Evolutionary conservation across 2,888 invertebrate species (phyloP).

Genomic region (Mythimna ferrago): DNA sequence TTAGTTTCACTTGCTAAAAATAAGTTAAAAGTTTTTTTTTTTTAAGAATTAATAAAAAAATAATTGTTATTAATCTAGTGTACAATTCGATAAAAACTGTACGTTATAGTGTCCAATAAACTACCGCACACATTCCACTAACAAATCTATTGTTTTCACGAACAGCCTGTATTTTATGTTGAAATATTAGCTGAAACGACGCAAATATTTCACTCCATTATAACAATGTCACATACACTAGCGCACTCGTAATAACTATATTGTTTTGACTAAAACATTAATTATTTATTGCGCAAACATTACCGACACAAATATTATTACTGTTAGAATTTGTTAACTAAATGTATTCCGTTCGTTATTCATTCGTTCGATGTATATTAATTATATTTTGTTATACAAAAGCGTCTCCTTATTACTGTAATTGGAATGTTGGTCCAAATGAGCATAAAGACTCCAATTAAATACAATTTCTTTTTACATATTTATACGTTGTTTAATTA

Average conservation of each 20-base stretch:
- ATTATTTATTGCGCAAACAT: constrained; percentile 33
- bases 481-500: constrained; percentile 2
- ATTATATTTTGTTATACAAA: constrained; percentile 24
- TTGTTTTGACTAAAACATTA: constrained; percentile 37
- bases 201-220: constrained; percentile 36
- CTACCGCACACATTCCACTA: neutral
- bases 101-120: neutral
- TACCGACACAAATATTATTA: constrained; percentile 5
- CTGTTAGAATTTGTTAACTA: constrained; percentile 9
- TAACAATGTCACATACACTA: constrained; percentile 35
- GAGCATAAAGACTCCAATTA: constrained; percentile 17
- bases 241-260: constrained; percentile 28
- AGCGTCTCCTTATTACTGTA: constrained; percentile 19
- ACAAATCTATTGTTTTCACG: constrained; percentile 12
- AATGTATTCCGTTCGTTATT: constrained; percentile 1
- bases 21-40: neutral
- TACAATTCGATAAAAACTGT: neutral
- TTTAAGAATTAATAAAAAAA: too few relatives aligned
- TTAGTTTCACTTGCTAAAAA: neutral
- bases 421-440: constrained; percentile 22
- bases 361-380: constrained; percentile 15
- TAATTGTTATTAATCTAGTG: neutral
- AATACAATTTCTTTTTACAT: constrained; percentile 14
- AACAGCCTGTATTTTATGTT: neutral
- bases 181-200: constrained; percentile 23